Evolutionary conservation across 2,113 vertebrate species (phyloP), one percentile per base, ranked within the genome.

Genomic region (Oncorhynchus nerka): DNA sequence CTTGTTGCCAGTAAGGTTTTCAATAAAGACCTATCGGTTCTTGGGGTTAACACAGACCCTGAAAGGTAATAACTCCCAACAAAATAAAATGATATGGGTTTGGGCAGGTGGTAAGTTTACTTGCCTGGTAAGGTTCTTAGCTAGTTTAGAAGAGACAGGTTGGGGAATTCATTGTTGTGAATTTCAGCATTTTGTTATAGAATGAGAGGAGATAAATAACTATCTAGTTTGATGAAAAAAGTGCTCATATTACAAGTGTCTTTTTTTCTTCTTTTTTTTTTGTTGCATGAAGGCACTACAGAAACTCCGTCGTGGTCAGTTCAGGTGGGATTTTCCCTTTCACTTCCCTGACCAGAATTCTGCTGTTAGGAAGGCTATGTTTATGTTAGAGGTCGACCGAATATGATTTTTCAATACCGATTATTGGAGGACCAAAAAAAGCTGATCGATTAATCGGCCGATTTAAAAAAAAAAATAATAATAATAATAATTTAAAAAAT

Each of bases 21-120:
- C 15, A 96, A 96, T 89, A 95, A 95, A 81, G 93, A 93, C 89
- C 99, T 98, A 84, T 97, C 97, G 64, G 96, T 99, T 68, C 95
- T 99, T 15, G 98, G 97, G 64, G 95, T 99, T 57, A 99, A 99
- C 86, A 99, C 98, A 3, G 98, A 99, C 85, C 98, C 98, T 61
- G 97, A 99, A 85, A 96, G 97, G 98, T 99, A 94, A 94, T 82
- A 24, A 24, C 75, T 65, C 61, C 2, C 7, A 30, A 4, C 7
- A 4, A 4, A 61, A 48, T n/a, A n/a, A n/a, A n/a, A n/a, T 61
- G 66, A 32, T n/a, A 19, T 45, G 13, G 51, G 13, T 16, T 45
- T 9, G 39, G 8, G 9, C 39, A 11, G 9, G 39, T 45, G 39
- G 39, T 45, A 45, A 45, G 39, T 45, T 45, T 45, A 12, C 9